Evolutionary conservation across 2,113 vertebrate species (phyloP).

Genomic region (Gadus macrocephalus): DNA sequence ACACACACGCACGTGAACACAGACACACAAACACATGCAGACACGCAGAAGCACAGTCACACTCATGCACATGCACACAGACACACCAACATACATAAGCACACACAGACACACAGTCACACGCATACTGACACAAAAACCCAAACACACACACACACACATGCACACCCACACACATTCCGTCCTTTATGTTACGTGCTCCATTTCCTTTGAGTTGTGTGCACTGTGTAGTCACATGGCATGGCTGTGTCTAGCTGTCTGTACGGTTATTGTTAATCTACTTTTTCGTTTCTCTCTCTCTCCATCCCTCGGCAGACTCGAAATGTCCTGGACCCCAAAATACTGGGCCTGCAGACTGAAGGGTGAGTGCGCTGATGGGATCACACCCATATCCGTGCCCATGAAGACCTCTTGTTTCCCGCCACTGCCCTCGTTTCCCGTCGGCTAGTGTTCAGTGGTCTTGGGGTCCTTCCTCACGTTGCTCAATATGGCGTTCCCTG

Average conservation of each 20-base stretch:
- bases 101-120: no score
- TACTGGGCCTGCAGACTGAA: slow-evolving; percentile 65
- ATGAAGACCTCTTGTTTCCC: no score
- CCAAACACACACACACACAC: neutral
- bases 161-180: neutral
- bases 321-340: slow-evolving; percentile 66
- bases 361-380: slow-evolving; percentile 56
- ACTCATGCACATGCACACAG: no score
- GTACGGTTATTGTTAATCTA: slow-evolving; percentile 4
- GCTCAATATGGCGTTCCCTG: no score
- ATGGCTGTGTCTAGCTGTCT: neutral
- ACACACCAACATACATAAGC: no score
- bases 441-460: no score
- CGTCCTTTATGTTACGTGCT: neutral
- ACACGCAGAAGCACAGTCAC: no score
- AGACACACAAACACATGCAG: no score
- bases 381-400: no score
- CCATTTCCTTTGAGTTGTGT: neutral
- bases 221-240: slow-evolving; percentile 4
- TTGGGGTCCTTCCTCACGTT: no score
- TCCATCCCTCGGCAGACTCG: slow-evolving; percentile 49
- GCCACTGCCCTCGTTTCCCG: no score
- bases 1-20: neutral
- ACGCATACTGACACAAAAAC: no score
- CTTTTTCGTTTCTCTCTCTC: slow-evolving; percentile 7